Evolutionary conservation across 2,797 vertebrate species (phyloP), one percentile per base, ranked within the genome.

Genomic region (Eleutherodactylus coqui): DNA sequence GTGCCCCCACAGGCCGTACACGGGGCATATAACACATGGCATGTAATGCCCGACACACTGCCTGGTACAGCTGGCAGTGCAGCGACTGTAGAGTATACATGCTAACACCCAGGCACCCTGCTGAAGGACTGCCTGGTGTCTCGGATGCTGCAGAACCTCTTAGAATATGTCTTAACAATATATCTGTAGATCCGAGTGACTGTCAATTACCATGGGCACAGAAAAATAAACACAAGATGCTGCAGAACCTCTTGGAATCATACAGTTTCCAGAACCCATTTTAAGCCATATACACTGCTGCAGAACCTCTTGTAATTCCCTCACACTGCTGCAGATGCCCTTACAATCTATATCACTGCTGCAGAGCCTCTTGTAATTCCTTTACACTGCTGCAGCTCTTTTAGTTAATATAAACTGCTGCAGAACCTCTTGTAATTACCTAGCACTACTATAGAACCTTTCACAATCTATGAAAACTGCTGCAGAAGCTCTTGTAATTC

Each of bases 231-330:
- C 47, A 7, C 14, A 6, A 13, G 45, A 47, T 19, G 49, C 49
- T 51, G 49, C 49, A 34, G 62, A 64, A 64, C 62, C 62, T 64
- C 62, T 64, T 64, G 62, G 58, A 29, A 62, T 62, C n/a, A 55
- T 6, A n/a, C 51, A 55, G 5, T 55, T 55, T 36, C 32, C 64
- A 69, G 64, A 69, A 69, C 64, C 34, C 38, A 32, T 21, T 69
- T 1, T 2, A 0, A 67, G 0, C 21, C 16, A 3, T 3, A 19
- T 21, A 9, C 19, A 10, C 34, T 10, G 34, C 17, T 69, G 34
- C 34, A 69, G 17, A 62, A 69, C 64, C 64, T 69, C 34, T 11
- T 38, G 1, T 2, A 5, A 8, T n/a, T 19, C 16, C 5, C 62
- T 0, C 8, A 21, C 17, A 9, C 34, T 21, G 62, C 32, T 67